Conservation (phyloP, 1,140 invertebrate genomes). For the Pentalonia nigronervosa region DNA sequence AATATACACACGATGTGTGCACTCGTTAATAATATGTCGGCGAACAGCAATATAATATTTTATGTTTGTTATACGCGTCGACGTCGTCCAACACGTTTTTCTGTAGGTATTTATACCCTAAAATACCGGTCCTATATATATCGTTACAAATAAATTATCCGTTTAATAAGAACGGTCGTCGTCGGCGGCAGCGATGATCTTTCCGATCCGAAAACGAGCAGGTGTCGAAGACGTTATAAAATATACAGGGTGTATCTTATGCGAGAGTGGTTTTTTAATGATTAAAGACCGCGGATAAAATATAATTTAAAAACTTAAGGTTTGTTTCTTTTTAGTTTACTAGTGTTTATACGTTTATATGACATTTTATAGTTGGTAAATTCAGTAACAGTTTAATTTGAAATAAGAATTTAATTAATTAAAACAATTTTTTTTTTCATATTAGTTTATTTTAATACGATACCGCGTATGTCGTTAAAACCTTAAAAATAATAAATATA, state of each 20-base stretch:
- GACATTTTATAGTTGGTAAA: too few relatives aligned
- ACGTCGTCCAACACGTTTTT: neutral
- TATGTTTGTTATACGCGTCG: neutral
- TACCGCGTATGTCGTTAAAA: too few relatives aligned
- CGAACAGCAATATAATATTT: neutral
- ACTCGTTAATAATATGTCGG: neutral
- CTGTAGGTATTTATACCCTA: neutral
- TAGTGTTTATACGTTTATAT: too few relatives aligned
- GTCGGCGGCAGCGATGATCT: neutral
- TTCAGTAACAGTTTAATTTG: too few relatives aligned
- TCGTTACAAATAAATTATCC: slow-evolving; percentile 8
- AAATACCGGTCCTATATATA: neutral
- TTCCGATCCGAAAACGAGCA: neutral
- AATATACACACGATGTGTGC: neutral
- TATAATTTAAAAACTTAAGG: too few relatives aligned
- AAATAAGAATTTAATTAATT: too few relatives aligned
- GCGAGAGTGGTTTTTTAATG: too few relatives aligned
- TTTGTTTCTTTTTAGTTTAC: too few relatives aligned
- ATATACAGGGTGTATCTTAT: neutral
- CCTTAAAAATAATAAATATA: too few relatives aligned
- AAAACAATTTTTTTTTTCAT: too few relatives aligned
- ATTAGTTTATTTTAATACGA: too few relatives aligned
- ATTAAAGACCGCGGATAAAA: too few relatives aligned
- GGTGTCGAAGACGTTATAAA: neutral
- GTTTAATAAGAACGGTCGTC: neutral